These are phyloP conservation scores for Trinectes maculatus DNA, from an alignment of 2,113 vertebrate species.

Conservation along the genomic window DNA sequence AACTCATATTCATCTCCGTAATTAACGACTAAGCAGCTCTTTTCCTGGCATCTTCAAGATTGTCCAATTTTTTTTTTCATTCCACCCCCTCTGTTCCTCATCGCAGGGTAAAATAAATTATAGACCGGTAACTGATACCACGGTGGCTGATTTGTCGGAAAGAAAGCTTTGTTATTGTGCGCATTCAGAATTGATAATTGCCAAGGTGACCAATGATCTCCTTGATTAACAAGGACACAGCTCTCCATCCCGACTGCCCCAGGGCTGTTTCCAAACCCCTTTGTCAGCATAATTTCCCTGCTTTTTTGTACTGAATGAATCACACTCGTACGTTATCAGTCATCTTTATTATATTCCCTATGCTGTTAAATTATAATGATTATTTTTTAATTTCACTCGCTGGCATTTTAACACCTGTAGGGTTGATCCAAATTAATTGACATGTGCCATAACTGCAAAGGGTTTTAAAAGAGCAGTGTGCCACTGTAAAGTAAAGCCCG, in stretches of 20 bases:
- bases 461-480: neutral
- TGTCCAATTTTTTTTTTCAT: conserved; percentile 33
- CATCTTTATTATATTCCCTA: conserved; percentile 20
- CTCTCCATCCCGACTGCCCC: conserved; percentile 31
- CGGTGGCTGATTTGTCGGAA: conserved; percentile 69
- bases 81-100: conserved; percentile 44
- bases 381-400: neutral
- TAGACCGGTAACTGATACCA: conserved; percentile 59
- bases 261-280: conserved; percentile 46
- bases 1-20: conserved; percentile 57
- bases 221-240: conserved; percentile 67
- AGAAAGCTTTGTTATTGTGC: conserved; percentile 77
- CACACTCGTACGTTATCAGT: conserved; percentile 25
- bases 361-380: conserved; percentile 9
- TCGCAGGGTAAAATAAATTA: conserved; percentile 64
- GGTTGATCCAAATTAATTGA: neutral
- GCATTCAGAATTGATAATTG: conserved; percentile 71
- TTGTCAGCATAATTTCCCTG: conserved; percentile 57
- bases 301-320: conserved; percentile 50
- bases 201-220: conserved; percentile 74
- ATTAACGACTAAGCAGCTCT: conserved; percentile 67
- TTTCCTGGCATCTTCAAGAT: conserved; percentile 50
- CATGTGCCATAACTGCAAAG: neutral
- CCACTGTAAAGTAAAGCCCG: conserved; percentile 10
- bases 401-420: conserved; percentile 4